A percentile compares a stretch with the other conserved stretches of the same genome.
These are phyloP conservation scores for Temnothorax rugatulus DNA, from an alignment of 2,888 invertebrate species.

Conservation along the genomic window DNA sequence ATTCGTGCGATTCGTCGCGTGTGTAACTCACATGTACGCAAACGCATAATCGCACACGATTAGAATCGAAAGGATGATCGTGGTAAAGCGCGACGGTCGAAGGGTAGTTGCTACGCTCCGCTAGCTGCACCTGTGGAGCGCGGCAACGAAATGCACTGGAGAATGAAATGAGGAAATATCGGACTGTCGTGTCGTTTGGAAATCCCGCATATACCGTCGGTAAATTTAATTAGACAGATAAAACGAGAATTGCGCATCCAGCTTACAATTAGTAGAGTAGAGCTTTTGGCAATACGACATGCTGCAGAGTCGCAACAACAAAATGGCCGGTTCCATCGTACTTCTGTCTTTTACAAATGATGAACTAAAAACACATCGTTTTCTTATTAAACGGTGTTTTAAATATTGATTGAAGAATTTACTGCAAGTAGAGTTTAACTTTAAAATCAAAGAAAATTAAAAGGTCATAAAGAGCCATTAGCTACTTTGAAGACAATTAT, in stretches of 20 bases:
- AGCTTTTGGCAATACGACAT: background rate
- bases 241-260: constrained; percentile 8
- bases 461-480: background rate
- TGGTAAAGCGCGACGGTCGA: constrained; percentile 12
- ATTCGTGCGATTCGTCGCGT: constrained; percentile 9
- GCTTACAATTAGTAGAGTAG: background rate
- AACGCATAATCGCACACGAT: constrained; percentile 53
- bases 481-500: background rate
- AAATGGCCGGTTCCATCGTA: background rate
- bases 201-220: constrained; percentile 17
- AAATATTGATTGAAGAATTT: constrained; percentile 1
- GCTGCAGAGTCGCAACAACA: background rate
- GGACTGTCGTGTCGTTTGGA: constrained; percentile 4
- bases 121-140: constrained; percentile 25
- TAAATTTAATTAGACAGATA: constrained; percentile 40
- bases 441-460: constrained; percentile 3
- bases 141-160: constrained; percentile 11
- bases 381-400: constrained; percentile 3
- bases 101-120: constrained; percentile 25
- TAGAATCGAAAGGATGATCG: constrained; percentile 48
- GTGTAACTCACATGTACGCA: constrained; percentile 47
- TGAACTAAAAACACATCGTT: background rate
- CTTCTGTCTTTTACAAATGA: background rate
- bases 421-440: background rate
- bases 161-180: constrained; percentile 43